phyloP scores from a whole-genome alignment of 2,888 invertebrate genomes.

The Mythimna albipuncta region DNA sequence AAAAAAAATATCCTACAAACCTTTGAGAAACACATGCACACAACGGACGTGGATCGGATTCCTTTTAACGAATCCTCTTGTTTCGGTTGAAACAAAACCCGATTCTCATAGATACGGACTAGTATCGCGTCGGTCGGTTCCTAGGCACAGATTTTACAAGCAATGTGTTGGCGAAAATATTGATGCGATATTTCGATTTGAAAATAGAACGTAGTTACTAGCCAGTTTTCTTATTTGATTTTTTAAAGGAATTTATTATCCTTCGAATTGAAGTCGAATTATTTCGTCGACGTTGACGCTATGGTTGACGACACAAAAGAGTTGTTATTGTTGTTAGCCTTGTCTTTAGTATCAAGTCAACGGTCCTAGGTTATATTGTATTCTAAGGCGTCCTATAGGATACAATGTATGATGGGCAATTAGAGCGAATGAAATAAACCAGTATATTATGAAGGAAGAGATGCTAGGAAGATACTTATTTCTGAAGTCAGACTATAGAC shows the following conservation, averaged over 20 bases:
- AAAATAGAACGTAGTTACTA: constrained; percentile 13
- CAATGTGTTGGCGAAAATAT: constrained; percentile 16
- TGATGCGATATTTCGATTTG: constrained; percentile 16
- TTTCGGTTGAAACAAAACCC: constrained; percentile 34
- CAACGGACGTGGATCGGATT: constrained; percentile 14
- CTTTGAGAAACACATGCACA: constrained; percentile 22
- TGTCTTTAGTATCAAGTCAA: no score
- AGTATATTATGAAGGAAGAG: no score
- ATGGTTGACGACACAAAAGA: no score
- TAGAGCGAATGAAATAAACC: no score
- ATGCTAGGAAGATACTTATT: no score
- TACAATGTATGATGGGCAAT: no score
- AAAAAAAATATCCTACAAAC: constrained; percentile 1
- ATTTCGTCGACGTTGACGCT: no score
- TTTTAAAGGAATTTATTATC: no score
- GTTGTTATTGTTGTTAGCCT: no score
- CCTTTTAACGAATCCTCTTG: constrained; percentile 45
- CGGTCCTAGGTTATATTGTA: no score
- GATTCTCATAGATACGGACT: constrained; percentile 9
- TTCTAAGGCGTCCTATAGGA: no score
- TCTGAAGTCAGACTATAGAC: not conserved
- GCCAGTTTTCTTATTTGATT: not conserved
- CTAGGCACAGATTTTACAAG: constrained; percentile 6
- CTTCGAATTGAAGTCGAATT: no score
- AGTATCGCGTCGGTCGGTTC: constrained; percentile 6